Evolutionary conservation across 2,797 vertebrate genomes (phyloP).

Genomic region (Tiaroga cobitis): DNA sequence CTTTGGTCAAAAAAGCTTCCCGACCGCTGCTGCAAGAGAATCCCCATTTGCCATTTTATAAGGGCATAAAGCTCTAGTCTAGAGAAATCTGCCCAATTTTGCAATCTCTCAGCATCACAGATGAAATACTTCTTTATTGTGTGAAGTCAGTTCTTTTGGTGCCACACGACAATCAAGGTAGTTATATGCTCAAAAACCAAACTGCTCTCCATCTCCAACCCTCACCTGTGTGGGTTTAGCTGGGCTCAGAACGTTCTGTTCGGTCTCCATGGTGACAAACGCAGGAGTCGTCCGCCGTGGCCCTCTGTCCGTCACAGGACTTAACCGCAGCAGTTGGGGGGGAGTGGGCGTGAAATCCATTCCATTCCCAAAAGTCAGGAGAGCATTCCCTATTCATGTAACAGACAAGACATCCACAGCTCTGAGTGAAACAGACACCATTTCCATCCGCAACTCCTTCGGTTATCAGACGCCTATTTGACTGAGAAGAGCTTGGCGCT

Average conservation of each 20-base stretch:
- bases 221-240: constrained; percentile 88
- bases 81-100: background rate
- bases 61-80: background rate
- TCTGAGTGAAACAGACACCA: constrained; percentile 45
- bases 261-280: constrained; percentile 74
- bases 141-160: background rate
- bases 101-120: constrained; percentile 1
- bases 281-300: constrained; percentile 70
- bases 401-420: constrained; percentile 43
- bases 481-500: background rate
- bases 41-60: background rate
- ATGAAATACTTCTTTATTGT: background rate
- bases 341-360: constrained; percentile 76
- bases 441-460: constrained; percentile 25
- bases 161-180: constrained; percentile 5
- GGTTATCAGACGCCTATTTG: constrained; percentile 55
- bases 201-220: constrained; percentile 30
- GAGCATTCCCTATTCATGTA: constrained; percentile 83
- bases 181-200: constrained; percentile 32
- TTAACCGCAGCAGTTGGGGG: constrained; percentile 71
- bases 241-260: constrained; percentile 76
- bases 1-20: too few relatives aligned
- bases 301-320: constrained; percentile 72
- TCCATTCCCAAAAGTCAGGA: constrained; percentile 86
- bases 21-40: background rate